Base-by-base conservation (phyloP, 2,797 vertebrate species). In the Mus caroli region DNA sequence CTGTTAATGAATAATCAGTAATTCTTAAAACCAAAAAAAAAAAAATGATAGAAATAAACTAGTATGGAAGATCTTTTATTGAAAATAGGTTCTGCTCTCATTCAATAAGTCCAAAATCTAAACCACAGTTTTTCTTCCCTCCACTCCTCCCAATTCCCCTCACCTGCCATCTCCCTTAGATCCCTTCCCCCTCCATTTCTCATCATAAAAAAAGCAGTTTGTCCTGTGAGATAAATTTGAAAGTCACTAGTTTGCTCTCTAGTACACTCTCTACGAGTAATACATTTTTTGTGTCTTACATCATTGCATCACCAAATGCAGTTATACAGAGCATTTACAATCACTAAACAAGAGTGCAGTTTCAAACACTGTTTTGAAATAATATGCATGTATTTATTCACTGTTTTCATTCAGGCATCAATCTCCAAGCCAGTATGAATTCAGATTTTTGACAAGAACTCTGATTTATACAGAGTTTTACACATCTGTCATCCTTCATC, bases 361-460 rank as follows among this genome's bases (percentile, higher is more conserved):
- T 50, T 34, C 76, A 83, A 96, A 86, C 24, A 83, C 3, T 85
- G 9, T 26, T 92, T 86, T 94, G 86, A 97, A 97, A 88, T 37
- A 85, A 46, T 1, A 8, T 58, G 6, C 31, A 14, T 14, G 8
- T 69, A 71, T 85, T 93, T 90, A 88, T 79, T 91, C 75, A 69
- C 52, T 24, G 60, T 93, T 92, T 85, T 92, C 50, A 88, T 83
- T 87, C 52, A 80, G 56, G 31, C 26, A 19, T 96, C 83, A 95
- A 93, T 89, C 87, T 10, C 13, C 22, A 93, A 89, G 10, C 37
- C 19, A 93, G 19, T 62, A 15, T 60, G 64, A 95, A 82, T 93
- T 87, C 24, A 34, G n/a, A 64, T 77, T 96, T 96, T 93, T 96
- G 78, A 97, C 75, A 96, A 62, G 76, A 50, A 26, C n/a, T 37